Evolutionary conservation across 2,888 invertebrate species (phyloP).

Genomic region (Cataglyphis albicans): DNA sequence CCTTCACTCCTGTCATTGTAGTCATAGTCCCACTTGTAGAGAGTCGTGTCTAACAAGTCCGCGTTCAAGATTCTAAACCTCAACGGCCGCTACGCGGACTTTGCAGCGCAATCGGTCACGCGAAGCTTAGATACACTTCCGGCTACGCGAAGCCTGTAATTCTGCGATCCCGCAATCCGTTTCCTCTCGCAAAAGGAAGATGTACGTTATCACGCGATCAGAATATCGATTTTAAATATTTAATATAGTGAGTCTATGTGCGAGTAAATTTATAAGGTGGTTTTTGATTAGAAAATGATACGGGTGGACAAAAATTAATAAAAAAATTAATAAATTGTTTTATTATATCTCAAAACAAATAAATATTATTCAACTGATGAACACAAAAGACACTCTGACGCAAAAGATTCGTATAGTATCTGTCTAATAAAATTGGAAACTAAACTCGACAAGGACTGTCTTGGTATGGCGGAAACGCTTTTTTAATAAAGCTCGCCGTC

Average conservation of each 20-base stretch:
- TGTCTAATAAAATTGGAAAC: background rate
- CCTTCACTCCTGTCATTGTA: slow-evolving; percentile 15
- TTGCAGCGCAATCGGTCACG: slow-evolving; percentile 63
- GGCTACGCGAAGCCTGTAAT: slow-evolving; percentile 53
- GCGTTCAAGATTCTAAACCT: slow-evolving; percentile 38
- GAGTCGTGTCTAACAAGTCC: slow-evolving; percentile 5
- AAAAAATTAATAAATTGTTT: slow-evolving; percentile 7
- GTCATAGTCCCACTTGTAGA: background rate
- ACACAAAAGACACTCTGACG: background rate
- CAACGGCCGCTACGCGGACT: slow-evolving; percentile 9
- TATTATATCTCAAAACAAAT: background rate
- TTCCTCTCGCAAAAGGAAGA: slow-evolving; percentile 49
- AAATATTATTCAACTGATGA: background rate
- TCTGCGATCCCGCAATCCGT: slow-evolving; percentile 47
- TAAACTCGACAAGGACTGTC: background rate
- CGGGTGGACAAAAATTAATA: background rate
- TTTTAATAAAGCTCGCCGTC: slow-evolving; percentile 19
- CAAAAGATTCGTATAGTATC: background rate
- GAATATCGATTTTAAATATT: background rate
- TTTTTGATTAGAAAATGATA: too few relatives aligned
- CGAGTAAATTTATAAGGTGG: background rate
- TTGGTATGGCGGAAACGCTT: slow-evolving; percentile 4
- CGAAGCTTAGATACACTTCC: slow-evolving; percentile 63
- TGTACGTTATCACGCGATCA: slow-evolving; percentile 14
- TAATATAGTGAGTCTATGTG: background rate